Conservation (phyloP, 1,140 invertebrate species). For the Aphaenogaster rudis region DNA sequence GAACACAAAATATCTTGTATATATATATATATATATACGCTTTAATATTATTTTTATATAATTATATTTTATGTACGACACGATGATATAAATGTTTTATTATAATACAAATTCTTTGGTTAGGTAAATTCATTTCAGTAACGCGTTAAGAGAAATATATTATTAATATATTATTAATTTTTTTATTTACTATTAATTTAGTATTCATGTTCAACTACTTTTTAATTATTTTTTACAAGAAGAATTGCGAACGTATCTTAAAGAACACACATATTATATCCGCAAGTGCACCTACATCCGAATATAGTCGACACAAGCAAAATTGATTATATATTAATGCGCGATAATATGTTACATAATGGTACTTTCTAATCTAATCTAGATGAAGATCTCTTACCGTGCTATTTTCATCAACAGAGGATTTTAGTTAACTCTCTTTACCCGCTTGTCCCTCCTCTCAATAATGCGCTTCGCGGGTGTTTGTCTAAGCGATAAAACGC, state of each 20-base stretch:
- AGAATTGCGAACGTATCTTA: neutral
- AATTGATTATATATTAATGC: constrained; percentile 12
- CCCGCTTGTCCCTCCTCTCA: neutral
- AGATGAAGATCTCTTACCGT: neutral
- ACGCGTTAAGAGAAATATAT: neutral
- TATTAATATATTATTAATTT: neutral
- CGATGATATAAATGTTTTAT: neutral
- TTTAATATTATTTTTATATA: neutral
- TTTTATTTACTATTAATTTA: neutral
- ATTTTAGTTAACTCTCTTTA: constrained; percentile 5
- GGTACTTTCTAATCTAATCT: constrained; percentile 29
- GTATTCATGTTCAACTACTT: neutral
- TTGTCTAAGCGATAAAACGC: constrained; percentile 17
- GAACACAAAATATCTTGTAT: neutral
- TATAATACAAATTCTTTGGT: neutral
- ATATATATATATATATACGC: too few relatives aligned
- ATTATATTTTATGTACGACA: neutral
- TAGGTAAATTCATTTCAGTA: neutral
- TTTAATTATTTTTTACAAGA: neutral
- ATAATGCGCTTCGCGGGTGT: neutral
- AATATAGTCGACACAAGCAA: neutral
- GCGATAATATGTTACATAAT: constrained; percentile 31
- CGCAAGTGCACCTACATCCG: neutral
- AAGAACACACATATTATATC: neutral
- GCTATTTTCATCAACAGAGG: constrained; percentile 19